phyloP scores from a whole-genome alignment of 2,797 vertebrate genomes.

The Sebastes itinus region DNA sequence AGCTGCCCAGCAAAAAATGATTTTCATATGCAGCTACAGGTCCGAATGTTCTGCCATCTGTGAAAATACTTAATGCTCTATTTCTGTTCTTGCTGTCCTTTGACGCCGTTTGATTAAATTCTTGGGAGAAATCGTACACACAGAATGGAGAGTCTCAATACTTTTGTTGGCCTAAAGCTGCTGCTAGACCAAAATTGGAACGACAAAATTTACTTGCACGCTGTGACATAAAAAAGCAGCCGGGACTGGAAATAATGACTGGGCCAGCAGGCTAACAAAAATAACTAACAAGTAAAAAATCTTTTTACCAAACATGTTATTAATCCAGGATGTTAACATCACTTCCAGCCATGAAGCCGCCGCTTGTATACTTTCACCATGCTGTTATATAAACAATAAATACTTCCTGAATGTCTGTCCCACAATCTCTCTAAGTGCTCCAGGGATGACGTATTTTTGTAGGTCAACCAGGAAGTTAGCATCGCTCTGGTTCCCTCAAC shows the following conservation, averaged over 20 bases:
- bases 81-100: conserved; percentile 52
- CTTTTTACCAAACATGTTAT: background rate
- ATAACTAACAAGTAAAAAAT: background rate
- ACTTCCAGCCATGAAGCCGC: background rate
- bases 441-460: too few relatives aligned
- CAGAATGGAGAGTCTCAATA: conserved; percentile 34
- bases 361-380: background rate
- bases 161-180: conserved; percentile 42
- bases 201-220: conserved; percentile 4
- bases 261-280: background rate
- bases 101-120: conserved; percentile 47
- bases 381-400: background rate
- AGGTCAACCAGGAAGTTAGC: too few relatives aligned
- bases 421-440: background rate
- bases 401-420: background rate
- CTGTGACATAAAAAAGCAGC: conserved; percentile 10
- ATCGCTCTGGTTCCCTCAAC: too few relatives aligned
- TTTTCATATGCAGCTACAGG: conserved; percentile 51
- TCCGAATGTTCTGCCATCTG: conserved; percentile 62
- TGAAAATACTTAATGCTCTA: conserved; percentile 61
- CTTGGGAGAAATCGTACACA: conserved; percentile 7
- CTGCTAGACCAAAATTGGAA: conserved; percentile 22
- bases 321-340: background rate
- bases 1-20: conserved; percentile 21
- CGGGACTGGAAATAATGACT: conserved; percentile 28